Base-by-base conservation (phyloP, 2,888 invertebrate species). In the Buathra laborator region DNA sequence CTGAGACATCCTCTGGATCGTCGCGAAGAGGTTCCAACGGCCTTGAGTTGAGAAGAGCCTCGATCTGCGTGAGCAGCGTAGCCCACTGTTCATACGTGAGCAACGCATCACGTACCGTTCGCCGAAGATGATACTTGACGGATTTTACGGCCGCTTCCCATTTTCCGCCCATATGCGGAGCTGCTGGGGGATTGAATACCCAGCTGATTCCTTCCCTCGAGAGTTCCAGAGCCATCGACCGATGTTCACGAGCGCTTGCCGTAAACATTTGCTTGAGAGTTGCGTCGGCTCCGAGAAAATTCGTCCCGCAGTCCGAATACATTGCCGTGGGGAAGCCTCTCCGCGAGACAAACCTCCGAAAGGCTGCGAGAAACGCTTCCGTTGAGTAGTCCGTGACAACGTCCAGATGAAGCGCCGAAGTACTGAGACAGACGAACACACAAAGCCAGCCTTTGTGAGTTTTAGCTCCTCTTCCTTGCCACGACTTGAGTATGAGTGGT, bases 361-460 rank as follows among this genome's bases (percentile, higher is more conserved):
- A 56, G 10, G 56, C 56, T 16, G 56, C n/a, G 56, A 56, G n/a
- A 24, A 56, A 16, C 19, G 19, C 56, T 0, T 56, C 16, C 19
- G 56, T 56, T 9, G 56, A 56, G 56, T 56, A 56, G 56, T 56
- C 56, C 16, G 19, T 16, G 56, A 56, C 56, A 9, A 56, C 56
- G 19, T 56, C 56, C 16, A 56, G 56, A 19, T 56, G 56, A 1
- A 37, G 6, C 9, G 37, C 7, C 37, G 37, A 7, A 0, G 37
- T 37, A 9, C 9, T 48, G 19, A 53, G 10, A 16, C 53, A 53
- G 16, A 53, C 53, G 19, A 53, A 53, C 2, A 53, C 53, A 7
- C 53, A 53, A 9, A 53, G 16, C 53, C 53, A 53, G 2, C 53
- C 53, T 7, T 19, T 53, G 9, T 9, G 5, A 0, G 53, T 53